Conservation (phyloP, 2,113 vertebrate species). For the Corythoichthys haematopterus region DNA sequence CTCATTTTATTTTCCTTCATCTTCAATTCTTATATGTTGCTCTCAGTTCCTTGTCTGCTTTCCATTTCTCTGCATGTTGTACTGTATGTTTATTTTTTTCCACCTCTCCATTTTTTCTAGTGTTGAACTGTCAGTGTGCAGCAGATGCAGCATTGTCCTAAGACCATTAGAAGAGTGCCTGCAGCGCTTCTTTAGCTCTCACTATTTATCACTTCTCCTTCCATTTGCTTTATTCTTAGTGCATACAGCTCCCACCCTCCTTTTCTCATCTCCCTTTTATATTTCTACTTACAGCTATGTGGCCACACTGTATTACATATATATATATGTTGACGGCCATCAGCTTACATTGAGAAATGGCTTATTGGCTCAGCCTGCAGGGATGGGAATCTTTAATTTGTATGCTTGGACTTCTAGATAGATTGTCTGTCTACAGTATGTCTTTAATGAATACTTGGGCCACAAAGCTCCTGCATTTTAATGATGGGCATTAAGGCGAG, state of each 20-base stretch:
- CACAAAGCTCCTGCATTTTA: too few species aligned
- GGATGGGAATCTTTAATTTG: constrained; percentile 4
- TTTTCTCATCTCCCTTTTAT: background rate
- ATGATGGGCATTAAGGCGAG: too few species aligned
- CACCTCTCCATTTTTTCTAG: constrained; percentile 8
- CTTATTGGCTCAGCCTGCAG: constrained; percentile 26
- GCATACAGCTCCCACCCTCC: background rate
- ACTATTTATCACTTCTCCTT: constrained; percentile 27
- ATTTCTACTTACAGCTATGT: constrained; percentile 21
- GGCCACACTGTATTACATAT: constrained; percentile 14
- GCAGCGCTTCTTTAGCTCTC: constrained; percentile 24
- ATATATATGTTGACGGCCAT: constrained; percentile 27
- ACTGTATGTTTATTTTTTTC: constrained; percentile 5
- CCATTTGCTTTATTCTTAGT: constrained; percentile 8
- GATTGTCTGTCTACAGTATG: background rate
- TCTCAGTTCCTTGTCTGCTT: background rate
- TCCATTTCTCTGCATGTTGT: background rate
- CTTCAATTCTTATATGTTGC: background rate
- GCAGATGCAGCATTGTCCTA: constrained; percentile 36
- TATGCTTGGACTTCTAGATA: background rate
- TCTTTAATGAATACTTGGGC: too few species aligned
- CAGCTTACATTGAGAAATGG: constrained; percentile 33
- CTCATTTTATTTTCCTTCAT: too few species aligned
- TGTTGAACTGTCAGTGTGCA: constrained; percentile 22
- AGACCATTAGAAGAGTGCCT: constrained; percentile 29